These are phyloP conservation scores for Chaetorhynchus papuensis DNA, from an alignment of 2,113 vertebrate genomes.

Conservation along the genomic window DNA sequence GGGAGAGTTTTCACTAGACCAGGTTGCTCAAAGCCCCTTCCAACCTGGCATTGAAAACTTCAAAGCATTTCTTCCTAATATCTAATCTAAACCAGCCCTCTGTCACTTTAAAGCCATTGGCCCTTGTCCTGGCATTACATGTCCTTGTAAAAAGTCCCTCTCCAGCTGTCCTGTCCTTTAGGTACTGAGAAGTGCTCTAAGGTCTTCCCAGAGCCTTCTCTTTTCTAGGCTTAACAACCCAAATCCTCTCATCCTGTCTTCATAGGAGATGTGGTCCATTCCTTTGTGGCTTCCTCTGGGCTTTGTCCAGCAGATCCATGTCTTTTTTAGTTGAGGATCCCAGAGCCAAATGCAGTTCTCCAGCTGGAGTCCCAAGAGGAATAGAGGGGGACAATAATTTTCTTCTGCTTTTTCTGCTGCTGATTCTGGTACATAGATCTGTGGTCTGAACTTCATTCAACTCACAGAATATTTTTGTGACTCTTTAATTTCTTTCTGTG, in stretches of 20 bases:
- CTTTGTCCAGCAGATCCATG: neutral
- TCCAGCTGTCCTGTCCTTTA: neutral
- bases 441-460: neutral
- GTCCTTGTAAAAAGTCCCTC: neutral
- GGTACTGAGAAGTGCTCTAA: neutral
- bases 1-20: neutral
- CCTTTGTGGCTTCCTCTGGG: neutral
- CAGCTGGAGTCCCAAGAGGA: neutral
- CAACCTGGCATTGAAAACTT: neutral
- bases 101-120: neutral
- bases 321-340: neutral
- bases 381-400: neutral
- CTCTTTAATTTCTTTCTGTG: neutral
- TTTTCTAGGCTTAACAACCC: neutral
- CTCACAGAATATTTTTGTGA: neutral
- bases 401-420: neutral
- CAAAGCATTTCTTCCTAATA: neutral
- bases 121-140: neutral
- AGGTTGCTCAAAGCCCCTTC: neutral
- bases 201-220: neutral
- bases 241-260: neutral
- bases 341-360: neutral
- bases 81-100: neutral
- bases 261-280: neutral
- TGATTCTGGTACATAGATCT: neutral